Evolutionary conservation across 2,113 vertebrate species (phyloP).

Genomic region (Oophaga pumilio): DNA sequence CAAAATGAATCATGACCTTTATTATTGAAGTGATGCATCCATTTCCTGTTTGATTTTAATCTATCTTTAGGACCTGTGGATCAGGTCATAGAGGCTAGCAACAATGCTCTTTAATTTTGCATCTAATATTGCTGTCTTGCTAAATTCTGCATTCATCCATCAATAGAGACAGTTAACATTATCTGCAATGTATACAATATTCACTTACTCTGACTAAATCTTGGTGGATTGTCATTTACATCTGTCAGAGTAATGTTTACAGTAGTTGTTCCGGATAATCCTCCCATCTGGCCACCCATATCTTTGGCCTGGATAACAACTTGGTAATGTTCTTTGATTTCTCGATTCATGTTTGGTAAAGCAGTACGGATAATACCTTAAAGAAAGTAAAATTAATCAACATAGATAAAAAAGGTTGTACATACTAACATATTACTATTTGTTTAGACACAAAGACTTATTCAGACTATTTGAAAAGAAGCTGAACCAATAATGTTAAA

Average conservation of each 20-base stretch:
- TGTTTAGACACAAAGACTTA: not conserved
- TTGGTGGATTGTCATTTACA: constrained; percentile 82
- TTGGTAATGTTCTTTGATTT: constrained; percentile 80
- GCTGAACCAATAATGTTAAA: not conserved
- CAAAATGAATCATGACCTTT: no score
- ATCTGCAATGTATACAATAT: not conserved
- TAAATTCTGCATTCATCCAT: not conserved
- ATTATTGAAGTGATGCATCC: no score
- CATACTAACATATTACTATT: not conserved
- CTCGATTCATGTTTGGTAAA: constrained; percentile 81
- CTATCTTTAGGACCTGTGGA: no score
- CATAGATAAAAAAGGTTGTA: not conserved
- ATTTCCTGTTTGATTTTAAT: no score
- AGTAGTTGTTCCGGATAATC: constrained; percentile 77
- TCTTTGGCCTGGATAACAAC: constrained; percentile 83
- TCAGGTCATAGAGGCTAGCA: no score
- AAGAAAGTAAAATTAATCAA: not conserved
- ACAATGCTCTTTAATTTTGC: no score
- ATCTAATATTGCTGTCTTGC: no score
- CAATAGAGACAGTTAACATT: not conserved
- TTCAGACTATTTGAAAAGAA: not conserved
- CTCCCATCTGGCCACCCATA: constrained; percentile 84
- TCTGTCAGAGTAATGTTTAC: constrained; percentile 82
- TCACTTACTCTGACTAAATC: constrained; percentile 80
- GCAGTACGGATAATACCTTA: constrained; percentile 80